Conservation (phyloP, 2,113 vertebrate genomes). For the Vombatus ursinus region DNA sequence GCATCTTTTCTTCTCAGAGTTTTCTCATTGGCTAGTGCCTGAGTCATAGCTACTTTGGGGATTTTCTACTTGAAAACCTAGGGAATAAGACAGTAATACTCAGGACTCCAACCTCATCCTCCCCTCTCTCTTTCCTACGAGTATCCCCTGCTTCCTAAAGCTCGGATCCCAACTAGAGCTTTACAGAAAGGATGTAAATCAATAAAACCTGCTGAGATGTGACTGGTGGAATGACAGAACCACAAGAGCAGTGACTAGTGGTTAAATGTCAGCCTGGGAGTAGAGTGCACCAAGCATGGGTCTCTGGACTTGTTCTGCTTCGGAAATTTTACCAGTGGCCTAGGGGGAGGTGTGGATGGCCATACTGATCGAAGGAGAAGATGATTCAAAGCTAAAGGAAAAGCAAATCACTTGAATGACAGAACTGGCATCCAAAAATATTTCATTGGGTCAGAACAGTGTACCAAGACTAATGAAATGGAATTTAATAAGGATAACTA, state of each 20-base stretch:
- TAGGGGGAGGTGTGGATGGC: background rate
- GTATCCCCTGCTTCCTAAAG: fast-evolving
- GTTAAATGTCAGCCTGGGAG: background rate
- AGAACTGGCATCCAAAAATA: background rate
- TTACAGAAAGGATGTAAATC: background rate
- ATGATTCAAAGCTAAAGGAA: background rate
- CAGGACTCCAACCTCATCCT: background rate
- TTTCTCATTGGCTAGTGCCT: background rate
- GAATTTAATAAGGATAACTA: background rate
- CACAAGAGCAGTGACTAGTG: background rate
- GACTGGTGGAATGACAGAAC: background rate
- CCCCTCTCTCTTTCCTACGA: background rate
- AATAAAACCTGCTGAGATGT: background rate
- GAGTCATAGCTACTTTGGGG: background rate
- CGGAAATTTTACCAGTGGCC: background rate
- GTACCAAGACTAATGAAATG: background rate
- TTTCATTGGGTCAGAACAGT: background rate
- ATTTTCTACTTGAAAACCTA: background rate
- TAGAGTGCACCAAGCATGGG: background rate
- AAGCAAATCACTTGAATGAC: background rate
- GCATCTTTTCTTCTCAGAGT: background rate
- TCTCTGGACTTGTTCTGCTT: background rate
- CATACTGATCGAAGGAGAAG: background rate
- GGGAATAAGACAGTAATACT: background rate
- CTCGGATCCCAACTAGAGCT: background rate